Evolutionary conservation across 2,113 vertebrate genomes (phyloP).

Genomic region (Neogale vison): DNA sequence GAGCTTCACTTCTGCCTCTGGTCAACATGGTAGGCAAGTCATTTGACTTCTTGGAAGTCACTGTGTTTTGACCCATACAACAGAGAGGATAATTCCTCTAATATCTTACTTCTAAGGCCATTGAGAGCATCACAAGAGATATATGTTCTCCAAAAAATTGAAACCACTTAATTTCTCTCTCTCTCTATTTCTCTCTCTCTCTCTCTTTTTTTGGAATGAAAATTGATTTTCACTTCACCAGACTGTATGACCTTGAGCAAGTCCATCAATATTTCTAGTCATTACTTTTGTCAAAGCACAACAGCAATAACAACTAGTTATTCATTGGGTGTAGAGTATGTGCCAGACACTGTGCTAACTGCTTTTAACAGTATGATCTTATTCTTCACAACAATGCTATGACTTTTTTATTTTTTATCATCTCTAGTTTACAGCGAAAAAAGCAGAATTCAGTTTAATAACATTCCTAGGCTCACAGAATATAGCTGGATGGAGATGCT

Average conservation of each 20-base stretch:
- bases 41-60: neutral
- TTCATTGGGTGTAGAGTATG: neutral
- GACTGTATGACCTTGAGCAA: neutral
- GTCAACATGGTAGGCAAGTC: neutral
- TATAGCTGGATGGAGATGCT: neutral
- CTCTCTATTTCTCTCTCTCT: neutral
- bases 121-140: neutral
- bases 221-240: neutral
- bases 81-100: neutral
- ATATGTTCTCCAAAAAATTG: neutral
- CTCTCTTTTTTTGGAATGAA: neutral
- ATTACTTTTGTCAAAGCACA: neutral
- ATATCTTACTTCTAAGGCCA: neutral
- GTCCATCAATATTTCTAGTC: neutral
- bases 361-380: neutral
- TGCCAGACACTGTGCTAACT: neutral
- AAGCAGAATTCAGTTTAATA: neutral
- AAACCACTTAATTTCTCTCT: neutral
- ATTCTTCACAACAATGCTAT: neutral
- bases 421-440: neutral
- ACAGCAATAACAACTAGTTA: neutral
- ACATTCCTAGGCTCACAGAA: neutral
- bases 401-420: neutral
- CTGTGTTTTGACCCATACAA: neutral
- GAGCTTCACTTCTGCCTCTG: neutral